Conservation (phyloP, 2,888 invertebrate genomes). For the Gryllus longicercus region DNA sequence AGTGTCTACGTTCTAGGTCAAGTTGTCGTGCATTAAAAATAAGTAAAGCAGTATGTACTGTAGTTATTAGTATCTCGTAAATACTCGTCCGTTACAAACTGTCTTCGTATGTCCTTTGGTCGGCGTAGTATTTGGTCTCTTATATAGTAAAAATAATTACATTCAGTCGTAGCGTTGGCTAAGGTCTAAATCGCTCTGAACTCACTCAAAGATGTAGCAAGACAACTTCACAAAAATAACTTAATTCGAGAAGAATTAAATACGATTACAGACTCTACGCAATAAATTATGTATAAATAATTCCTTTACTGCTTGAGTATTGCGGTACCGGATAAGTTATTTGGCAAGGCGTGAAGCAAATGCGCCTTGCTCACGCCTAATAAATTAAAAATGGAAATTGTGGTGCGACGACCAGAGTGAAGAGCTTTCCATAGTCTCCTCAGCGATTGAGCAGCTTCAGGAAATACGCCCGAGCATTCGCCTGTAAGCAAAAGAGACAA, state of each 20-base stretch:
- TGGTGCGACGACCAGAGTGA: background rate
- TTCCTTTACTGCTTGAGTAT: background rate
- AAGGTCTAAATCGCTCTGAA: background rate
- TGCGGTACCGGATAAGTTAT: conserved; percentile 17
- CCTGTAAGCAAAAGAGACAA: background rate
- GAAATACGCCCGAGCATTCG: background rate
- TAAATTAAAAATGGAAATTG: conserved; percentile 10
- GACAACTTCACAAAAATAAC: conserved; percentile 8
- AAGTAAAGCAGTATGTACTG: too few species aligned
- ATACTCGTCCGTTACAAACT: background rate
- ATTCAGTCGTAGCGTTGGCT: background rate
- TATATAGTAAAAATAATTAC: background rate
- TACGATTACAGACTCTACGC: background rate
- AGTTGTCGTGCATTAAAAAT: too few species aligned
- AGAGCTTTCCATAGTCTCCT: background rate
- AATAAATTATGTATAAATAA: conserved; percentile 4
- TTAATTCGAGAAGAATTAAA: conserved; percentile 17
- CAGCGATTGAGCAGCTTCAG: background rate
- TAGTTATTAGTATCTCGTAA: too few species aligned
- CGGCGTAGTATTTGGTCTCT: background rate
- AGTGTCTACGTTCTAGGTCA: too few species aligned
- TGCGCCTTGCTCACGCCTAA: background rate
- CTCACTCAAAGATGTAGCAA: conserved; percentile 10
- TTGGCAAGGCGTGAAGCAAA: background rate
- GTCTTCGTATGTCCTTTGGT: background rate